Conservation (phyloP, 2,113 vertebrate species). For the Mustela nigripes region DNA sequence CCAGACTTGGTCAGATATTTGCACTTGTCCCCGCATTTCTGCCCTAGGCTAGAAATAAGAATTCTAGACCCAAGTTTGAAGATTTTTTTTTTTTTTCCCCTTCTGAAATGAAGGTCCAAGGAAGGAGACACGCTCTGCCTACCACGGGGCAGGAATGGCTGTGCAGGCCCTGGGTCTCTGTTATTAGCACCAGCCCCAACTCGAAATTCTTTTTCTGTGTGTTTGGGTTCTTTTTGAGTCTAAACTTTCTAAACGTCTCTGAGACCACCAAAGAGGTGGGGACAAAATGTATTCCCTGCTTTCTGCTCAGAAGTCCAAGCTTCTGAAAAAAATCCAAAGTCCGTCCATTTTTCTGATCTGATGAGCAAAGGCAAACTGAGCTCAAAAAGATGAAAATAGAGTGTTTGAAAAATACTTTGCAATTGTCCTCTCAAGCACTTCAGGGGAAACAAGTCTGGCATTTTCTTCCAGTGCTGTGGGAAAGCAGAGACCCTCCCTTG, state of each 20-base stretch:
- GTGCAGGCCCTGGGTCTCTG: accelerated
- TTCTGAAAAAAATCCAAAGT: background rate
- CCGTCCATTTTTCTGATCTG: background rate
- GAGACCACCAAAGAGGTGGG: background rate
- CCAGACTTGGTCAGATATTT: background rate
- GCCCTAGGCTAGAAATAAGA: background rate
- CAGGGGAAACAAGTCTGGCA: background rate
- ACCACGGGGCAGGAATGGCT: background rate
- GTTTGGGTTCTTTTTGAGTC: background rate
- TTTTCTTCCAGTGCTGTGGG: constrained; percentile 73
- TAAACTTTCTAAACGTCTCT: background rate
- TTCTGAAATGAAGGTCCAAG: background rate
- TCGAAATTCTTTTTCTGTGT: background rate
- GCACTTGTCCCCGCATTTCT: background rate
- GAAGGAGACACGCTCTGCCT: background rate
- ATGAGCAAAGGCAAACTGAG: background rate
- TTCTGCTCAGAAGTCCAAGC: background rate
- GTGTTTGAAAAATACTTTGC: background rate
- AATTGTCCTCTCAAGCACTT: accelerated
- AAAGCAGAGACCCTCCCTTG: constrained; percentile 57
- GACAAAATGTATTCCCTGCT: background rate
- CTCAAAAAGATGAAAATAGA: background rate
- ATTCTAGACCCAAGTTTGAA: background rate
- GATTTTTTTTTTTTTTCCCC: background rate
- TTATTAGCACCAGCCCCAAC: accelerated